Base-by-base conservation (phyloP, 2,797 vertebrate genomes). In the Pseudomugil tenellus region DNA sequence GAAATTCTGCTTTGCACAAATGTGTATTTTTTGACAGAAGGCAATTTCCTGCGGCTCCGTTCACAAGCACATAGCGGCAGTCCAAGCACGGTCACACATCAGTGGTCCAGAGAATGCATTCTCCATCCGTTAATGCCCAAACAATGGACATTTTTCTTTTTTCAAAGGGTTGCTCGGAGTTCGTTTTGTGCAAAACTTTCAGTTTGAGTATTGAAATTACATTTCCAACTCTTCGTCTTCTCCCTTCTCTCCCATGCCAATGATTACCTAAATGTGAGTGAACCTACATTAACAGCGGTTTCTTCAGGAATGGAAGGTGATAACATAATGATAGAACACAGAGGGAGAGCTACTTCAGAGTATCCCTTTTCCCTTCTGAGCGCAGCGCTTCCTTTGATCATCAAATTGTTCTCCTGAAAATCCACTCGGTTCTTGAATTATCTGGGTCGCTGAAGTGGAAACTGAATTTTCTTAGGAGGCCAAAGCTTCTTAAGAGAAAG, bases 321-420 rank as follows among this genome's bases (percentile, higher is more conserved):
- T 80, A 83, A 84, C 69, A 64, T 84, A 82, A 87, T 87, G 76
- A 84, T 63, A 58, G 71, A 78, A 85, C 72, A 83, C 29, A 32
- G 69, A 81, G 63, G 67, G 53, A 75, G 77, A 43, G 28, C 58
- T 80, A 57, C 79, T 70, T 82, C 79, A 87, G 61, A 87, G 85
- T 84, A 85, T 84, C 82, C 73, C 67, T 76, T 76, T 58, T 63
- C 70, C 56, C 81, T 82, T 74, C 84, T 66, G 62, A 86, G 83
- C 81, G 67, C 74, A 87, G 83, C 62, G 72, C 78, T 83, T 88
- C 87, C 87, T 92, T 89, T 91, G 89, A 92, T 91, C 90, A 91
- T 90, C 86, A 92, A 92, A 92, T 90, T 90, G 91, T 91, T 91
- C 91, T 92, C 80, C 85, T 78, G 87, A 89, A 91, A 88, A 90